Percentiles rank a stretch among this genome's conserved stretches.
These are phyloP conservation scores for Alligator mississippiensis DNA, from an alignment of 2,113 vertebrate species.

Conservation along the genomic window DNA sequence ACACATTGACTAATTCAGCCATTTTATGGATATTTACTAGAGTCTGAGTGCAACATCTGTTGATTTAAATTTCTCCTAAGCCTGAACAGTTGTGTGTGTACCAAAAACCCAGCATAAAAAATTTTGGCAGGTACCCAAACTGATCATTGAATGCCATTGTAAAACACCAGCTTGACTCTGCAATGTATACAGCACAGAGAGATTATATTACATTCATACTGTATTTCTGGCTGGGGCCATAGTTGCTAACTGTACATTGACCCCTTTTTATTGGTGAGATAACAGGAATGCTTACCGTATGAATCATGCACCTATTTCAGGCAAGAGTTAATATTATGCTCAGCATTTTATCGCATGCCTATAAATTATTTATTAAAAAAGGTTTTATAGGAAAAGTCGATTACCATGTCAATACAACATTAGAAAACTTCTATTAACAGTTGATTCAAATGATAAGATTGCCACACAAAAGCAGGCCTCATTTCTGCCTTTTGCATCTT, in stretches of 20 bases:
- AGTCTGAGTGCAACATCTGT: slow-evolving; percentile 1
- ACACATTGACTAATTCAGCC: slow-evolving; percentile 19
- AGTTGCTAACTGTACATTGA: background rate
- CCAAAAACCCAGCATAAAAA: background rate
- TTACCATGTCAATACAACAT: background rate
- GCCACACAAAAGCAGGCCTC: background rate
- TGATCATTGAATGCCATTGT: background rate
- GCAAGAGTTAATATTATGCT: background rate
- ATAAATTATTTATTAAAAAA: background rate
- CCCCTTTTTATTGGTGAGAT: background rate
- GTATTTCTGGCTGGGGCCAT: background rate
- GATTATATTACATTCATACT: background rate
- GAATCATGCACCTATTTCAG: background rate
- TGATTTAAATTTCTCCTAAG: slow-evolving; percentile 39
- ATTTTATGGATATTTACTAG: background rate
- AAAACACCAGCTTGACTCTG: background rate
- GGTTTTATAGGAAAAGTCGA: background rate
- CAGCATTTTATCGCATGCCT: background rate
- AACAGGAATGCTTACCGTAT: background rate
- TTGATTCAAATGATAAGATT: background rate
- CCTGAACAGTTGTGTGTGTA: background rate
- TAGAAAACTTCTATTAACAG: background rate
- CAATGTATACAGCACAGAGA: background rate
- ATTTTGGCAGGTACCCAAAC: background rate
- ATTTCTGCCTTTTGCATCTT: background rate